Conservation (phyloP, 2,888 invertebrate genomes). For the Andrena flavipes region DNA sequence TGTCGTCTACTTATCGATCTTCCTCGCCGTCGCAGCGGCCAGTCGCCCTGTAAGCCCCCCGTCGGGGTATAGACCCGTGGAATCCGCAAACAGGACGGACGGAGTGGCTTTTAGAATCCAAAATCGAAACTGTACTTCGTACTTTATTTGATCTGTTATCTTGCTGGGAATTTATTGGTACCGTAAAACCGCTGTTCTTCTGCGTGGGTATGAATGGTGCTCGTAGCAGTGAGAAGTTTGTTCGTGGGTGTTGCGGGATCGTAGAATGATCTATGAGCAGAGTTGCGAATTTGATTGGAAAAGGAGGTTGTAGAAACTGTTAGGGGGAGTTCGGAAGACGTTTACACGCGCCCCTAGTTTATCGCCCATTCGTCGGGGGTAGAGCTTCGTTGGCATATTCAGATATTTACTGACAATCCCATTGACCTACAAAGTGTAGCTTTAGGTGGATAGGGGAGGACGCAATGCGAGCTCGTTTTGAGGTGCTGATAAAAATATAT, state of each 20-base stretch:
- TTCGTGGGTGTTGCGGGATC: too few relatives aligned
- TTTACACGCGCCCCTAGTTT: background rate
- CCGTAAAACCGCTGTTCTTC: background rate
- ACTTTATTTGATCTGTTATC: background rate
- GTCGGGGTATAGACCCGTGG: background rate
- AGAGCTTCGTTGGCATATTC: background rate
- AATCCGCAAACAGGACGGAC: background rate
- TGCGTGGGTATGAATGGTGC: background rate
- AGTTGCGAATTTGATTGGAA: too few relatives aligned
- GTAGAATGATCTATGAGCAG: too few relatives aligned
- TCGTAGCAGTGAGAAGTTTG: background rate
- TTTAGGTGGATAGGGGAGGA: background rate
- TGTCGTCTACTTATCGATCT: slow-evolving; percentile 22
- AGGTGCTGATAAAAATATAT: slow-evolving; percentile 7
- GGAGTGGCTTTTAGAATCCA: background rate
- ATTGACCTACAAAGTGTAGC: slow-evolving; percentile 1
- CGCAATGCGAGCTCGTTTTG: background rate
- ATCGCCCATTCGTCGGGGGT: background rate
- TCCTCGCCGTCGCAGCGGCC: background rate
- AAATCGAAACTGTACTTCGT: slow-evolving; percentile 2
- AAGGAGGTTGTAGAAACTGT: too few relatives aligned
- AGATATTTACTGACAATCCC: background rate
- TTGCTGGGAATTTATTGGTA: background rate
- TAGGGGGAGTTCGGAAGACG: too few relatives aligned
- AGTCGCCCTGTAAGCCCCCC: background rate